phyloP scores from a whole-genome alignment of 2,113 vertebrate species.

The Stercorarius parasiticus region DNA sequence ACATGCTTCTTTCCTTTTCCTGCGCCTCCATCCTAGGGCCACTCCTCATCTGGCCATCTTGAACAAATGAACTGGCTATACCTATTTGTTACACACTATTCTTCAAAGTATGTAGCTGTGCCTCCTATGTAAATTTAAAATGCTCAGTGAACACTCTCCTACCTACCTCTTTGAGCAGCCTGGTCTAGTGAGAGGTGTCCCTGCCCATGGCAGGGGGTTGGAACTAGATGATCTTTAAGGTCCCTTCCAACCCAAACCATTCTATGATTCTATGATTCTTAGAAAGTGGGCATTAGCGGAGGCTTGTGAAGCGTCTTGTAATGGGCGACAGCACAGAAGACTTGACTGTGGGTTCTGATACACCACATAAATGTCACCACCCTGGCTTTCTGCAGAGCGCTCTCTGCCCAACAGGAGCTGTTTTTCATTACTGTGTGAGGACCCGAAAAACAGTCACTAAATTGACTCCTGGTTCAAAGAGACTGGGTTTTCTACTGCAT shows the following conservation, averaged over 20 bases:
- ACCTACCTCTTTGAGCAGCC: not conserved
- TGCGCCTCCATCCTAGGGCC: not conserved
- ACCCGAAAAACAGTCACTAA: not conserved
- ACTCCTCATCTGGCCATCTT: not conserved
- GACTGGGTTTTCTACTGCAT: not conserved
- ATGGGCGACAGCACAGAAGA: not conserved
- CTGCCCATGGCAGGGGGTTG: too few relatives aligned
- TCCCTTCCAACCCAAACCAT: too few relatives aligned
- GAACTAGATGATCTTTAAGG: too few relatives aligned
- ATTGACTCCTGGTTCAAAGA: not conserved
- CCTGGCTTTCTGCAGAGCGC: not conserved
- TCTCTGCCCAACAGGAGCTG: not conserved
- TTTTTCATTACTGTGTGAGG: not conserved
- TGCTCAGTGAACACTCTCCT: not conserved
- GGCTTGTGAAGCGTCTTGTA: not conserved
- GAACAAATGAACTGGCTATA: not conserved
- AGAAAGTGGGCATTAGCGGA: rapidly evolving
- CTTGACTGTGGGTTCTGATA: not conserved
- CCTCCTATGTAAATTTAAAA: not conserved
- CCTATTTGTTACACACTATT: not conserved
- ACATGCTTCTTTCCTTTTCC: not conserved
- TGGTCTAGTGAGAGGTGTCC: too few relatives aligned
- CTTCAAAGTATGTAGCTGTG: not conserved
- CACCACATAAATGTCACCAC: not conserved
- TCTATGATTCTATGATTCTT: not conserved